phyloP scores from a whole-genome alignment of 2,797 vertebrate genomes.

The Zonotrichia albicollis region DNA sequence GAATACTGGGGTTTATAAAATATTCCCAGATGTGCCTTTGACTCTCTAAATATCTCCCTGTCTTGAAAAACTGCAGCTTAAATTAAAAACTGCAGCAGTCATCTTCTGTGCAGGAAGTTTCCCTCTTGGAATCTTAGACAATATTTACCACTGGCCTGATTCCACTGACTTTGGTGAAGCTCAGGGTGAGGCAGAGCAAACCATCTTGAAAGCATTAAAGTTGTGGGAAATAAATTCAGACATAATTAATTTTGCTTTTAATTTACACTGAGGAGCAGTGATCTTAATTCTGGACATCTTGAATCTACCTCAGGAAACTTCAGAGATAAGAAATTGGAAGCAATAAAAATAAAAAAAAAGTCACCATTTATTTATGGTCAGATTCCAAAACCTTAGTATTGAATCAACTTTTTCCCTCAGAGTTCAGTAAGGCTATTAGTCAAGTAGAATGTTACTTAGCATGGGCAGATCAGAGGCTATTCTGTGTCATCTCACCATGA shows the following conservation, averaged over 20 bases:
- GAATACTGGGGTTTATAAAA: slow-evolving; percentile 70
- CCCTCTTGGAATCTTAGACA: slow-evolving; percentile 48
- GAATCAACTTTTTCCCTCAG: background rate
- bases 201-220: slow-evolving; percentile 71
- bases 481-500: background rate
- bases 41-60: slow-evolving; percentile 59
- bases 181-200: background rate
- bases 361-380: background rate
- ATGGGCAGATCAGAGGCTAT: background rate
- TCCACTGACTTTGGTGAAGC: slow-evolving; percentile 23
- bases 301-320: slow-evolving; percentile 7
- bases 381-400: background rate
- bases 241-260: slow-evolving; percentile 26
- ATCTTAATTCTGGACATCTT: slow-evolving; percentile 32
- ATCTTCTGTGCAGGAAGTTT: slow-evolving; percentile 49
- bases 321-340: slow-evolving; percentile 40
- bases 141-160: slow-evolving; percentile 38
- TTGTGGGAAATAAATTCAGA: slow-evolving; percentile 36
- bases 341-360: background rate
- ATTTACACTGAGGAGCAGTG: slow-evolving; percentile 30
- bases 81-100: slow-evolving; percentile 69
- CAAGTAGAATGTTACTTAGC: background rate
- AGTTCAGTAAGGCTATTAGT: background rate
- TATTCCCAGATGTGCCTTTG: slow-evolving; percentile 74
- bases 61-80: slow-evolving; percentile 56